A percentile compares a stretch with the other conserved stretches of the same genome.
Conservation (phyloP, 2,797 vertebrate species). For the Graptemys geographica region DNA sequence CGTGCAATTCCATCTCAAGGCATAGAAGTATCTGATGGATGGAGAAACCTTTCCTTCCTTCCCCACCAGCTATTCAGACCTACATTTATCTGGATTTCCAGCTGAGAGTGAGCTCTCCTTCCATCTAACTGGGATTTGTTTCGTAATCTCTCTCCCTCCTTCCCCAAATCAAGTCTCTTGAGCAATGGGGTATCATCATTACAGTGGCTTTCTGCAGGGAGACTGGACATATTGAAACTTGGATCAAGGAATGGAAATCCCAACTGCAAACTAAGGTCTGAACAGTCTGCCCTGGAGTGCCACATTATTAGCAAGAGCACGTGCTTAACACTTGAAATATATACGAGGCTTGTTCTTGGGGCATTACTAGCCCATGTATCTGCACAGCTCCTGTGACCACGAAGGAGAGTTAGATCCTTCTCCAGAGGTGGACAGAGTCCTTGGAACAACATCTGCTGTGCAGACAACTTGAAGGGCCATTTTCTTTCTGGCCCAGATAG, state of each 20-base stretch:
- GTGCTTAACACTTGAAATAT: background rate
- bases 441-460: background rate
- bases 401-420: background rate
- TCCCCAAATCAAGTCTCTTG: conserved; percentile 4
- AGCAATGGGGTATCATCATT: background rate
- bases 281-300: background rate
- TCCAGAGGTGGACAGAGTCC: background rate
- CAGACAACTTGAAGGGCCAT: background rate
- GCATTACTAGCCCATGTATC: background rate
- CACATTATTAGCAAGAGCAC: background rate
- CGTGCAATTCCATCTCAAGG: background rate
- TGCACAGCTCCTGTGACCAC: background rate
- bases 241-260: conserved; percentile 31
- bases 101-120: background rate
- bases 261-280: conserved; percentile 18
- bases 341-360: background rate
- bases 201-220: background rate
- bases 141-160: conserved; percentile 4
- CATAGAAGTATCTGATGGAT: background rate
- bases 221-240: background rate
- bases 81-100: conserved; percentile 22
- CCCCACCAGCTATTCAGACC: background rate
- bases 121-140: background rate
- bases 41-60: background rate
- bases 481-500: background rate